Base-by-base conservation (phyloP, 2,113 vertebrate genomes). In the Cheirogaleus medius region DNA sequence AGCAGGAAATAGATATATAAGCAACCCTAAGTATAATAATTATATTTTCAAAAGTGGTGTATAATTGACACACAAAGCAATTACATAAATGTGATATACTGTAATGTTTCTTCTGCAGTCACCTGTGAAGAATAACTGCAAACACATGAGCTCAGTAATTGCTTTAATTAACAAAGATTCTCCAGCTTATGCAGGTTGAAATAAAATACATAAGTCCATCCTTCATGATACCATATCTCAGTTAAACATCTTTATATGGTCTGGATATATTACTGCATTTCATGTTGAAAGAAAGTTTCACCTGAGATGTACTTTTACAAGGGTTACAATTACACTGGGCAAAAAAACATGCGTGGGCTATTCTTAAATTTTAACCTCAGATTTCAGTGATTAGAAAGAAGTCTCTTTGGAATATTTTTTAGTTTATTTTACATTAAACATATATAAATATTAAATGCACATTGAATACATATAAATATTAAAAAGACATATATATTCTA, bases 201-300 rank as follows among this genome's bases (percentile, higher is more conserved):
- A 94, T 87, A 80, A 90, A 96, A 97, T 87, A 54, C 47, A 92
- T 76, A 82, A 95, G 84, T 97, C 64, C 34, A 89, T 78, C 29
- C 27, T 47, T 95, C 39, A 25, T 58, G 56, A 58, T 63, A 74
- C 47, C 44, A 37, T n/a, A 54, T 69, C 56, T 97, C 11, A n/a
- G 34, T 64, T 78, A 78, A 74, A 86, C 5, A 64, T 10, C 20
- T 95, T 64, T 63, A 74, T 39, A 27, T 87, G 66, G 3, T 71
- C 20, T 91, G n/a, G 25, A 23, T 52, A 54, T 20, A 58, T 74
- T 83, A 60, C n/a, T 93, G 1, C 13, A 60, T 34, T 47, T 8
- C 17, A 49, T 20, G 4, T 25, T 91, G 25, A 89, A 92, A 87
- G 44, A 82, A 73, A 83, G 69, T 63, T 60, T 91, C 54, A 94